Percentiles rank a stretch among this genome's conserved stretches.
Conservation (phyloP, 2,113 vertebrate species). For the Pontoporia blainvillei region DNA sequence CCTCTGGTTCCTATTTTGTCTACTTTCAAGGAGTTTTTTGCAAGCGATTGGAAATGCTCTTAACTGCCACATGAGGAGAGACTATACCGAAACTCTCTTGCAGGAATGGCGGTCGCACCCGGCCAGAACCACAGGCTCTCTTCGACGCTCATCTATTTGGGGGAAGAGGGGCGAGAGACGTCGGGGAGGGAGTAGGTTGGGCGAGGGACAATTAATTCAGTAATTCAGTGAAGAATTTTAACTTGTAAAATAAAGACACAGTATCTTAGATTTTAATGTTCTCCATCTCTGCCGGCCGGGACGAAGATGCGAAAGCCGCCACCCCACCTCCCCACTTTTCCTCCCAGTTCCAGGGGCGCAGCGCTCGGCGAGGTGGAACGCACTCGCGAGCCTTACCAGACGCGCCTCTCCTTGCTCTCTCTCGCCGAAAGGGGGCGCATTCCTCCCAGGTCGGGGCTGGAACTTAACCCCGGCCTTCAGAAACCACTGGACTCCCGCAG, state of each 20-base stretch:
- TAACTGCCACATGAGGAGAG: fast-evolving
- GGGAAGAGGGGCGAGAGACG: fast-evolving
- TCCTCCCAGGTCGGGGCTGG: neutral
- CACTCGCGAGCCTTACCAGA: fast-evolving
- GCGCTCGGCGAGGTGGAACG: fast-evolving
- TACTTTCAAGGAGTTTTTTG: neutral
- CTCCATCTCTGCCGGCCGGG: neutral
- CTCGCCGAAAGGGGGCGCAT: neutral
- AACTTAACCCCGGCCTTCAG: neutral
- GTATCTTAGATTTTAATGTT: neutral
- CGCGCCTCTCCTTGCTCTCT: neutral
- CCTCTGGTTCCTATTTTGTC: neutral
- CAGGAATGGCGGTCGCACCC: fast-evolving
- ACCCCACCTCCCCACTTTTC: fast-evolving
- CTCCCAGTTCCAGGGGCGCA: fast-evolving
- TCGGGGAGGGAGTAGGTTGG: neutral
- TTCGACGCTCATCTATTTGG: neutral
- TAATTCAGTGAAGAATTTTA: neutral
- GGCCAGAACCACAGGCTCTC: neutral
- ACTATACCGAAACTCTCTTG: fast-evolving
- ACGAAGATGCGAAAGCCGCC: neutral
- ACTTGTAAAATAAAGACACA: neutral
- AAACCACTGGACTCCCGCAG: neutral
- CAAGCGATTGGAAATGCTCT: neutral
- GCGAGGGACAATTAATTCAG: neutral